Evolutionary conservation across 2,113 vertebrate species (phyloP), one percentile per base, ranked within the genome.

Genomic region (Saiga tatarica): DNA sequence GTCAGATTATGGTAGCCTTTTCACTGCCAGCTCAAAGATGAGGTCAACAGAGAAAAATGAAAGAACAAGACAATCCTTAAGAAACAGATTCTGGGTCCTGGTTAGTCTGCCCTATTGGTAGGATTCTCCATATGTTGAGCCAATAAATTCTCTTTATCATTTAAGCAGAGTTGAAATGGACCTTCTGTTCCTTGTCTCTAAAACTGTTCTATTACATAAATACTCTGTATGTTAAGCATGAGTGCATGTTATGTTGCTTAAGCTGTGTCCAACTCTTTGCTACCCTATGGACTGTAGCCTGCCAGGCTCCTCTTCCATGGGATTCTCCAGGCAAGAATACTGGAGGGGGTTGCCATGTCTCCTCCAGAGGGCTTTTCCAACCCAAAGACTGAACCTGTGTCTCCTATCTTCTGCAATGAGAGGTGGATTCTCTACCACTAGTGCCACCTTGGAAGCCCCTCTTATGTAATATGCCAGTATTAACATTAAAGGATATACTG

Each of bases 121-220:
- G 28, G 74, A 55, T 5, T 92, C 83, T 47, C 47, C 23, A 33
- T 28, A 17, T 59, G 28, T 19, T n/a, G 7, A 92, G 14, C 9
- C 9, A 64, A 6, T 91, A 45, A 55, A n/a, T 86, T 78, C 26
- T 23, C 19, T 76, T 39, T 92, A 60, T 92, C 47, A 5, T 74
- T 55, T 97, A 57, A 71, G 14, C 7, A 59, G 57, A 19, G 21
- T 42, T 83, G 25, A 92, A 83, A 87, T 71, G 15, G 5, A 28
- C n/a, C 33, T 96, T 84, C 52, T 87, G 7, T 92, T 96, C 36
- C 52, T 71, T 64, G 19, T 81, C 59, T 96, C 39, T 28, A 16
- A 97, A 84, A 36, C 21, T 55, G 55, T 78, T 33, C 9, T 91
- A 17, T 90, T 4, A 42, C 4, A 62, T 12, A 1, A 53, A 64